Evolutionary conservation across 2,113 vertebrate species (phyloP).

Genomic region (Stomatorhinus ivindoensis): DNA sequence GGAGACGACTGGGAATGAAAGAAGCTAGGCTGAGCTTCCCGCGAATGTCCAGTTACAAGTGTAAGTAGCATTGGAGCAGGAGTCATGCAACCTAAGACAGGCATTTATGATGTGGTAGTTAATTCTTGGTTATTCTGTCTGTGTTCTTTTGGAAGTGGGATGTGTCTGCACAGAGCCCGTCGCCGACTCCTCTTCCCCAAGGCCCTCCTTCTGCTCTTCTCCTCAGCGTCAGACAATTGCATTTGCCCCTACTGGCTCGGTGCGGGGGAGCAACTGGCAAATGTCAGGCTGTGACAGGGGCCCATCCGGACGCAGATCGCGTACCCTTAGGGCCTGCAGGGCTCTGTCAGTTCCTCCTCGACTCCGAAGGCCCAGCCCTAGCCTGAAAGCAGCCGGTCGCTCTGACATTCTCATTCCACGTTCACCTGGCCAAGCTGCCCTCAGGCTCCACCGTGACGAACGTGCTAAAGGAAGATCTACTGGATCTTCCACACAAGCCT

Average conservation of each 20-base stretch:
- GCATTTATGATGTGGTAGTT: neutral
- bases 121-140: neutral
- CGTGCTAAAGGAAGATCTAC: neutral
- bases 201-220: conserved; percentile 15
- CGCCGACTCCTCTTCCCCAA: neutral
- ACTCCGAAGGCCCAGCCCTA: conserved; percentile 24
- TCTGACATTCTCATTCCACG: conserved; percentile 28
- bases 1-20: neutral
- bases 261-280: conserved; percentile 52
- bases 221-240: conserved; percentile 49
- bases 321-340: conserved; percentile 38
- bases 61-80: neutral
- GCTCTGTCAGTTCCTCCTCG: conserved; percentile 53
- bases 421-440: conserved; percentile 7
- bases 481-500: neutral
- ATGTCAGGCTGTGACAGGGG: conserved; percentile 59
- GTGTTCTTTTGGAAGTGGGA: neutral
- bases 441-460: neutral
- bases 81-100: neutral
- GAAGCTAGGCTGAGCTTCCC: neutral
- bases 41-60: neutral
- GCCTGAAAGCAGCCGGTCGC: conserved; percentile 37
- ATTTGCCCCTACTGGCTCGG: conserved; percentile 49
- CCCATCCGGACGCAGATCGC: conserved; percentile 43
- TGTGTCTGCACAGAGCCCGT: neutral